These are phyloP conservation scores for Yoshiicerus persimilis DNA, from an alignment of 1,140 invertebrate genomes.

Conservation along the genomic window DNA sequence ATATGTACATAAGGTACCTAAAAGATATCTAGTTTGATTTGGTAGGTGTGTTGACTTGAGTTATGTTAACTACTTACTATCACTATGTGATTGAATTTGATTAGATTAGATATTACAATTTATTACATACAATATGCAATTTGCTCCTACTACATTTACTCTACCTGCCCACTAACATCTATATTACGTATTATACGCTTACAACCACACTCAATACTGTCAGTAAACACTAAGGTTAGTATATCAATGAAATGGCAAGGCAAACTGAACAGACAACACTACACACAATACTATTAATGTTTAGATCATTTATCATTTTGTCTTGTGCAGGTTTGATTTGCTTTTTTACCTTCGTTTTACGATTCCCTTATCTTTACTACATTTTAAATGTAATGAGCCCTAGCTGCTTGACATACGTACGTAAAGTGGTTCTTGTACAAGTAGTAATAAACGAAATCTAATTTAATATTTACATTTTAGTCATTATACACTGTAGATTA, in stretches of 20 bases:
- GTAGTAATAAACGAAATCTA: not conserved
- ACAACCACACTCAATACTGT: not conserved
- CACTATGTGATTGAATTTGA: not conserved
- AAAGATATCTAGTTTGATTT: not conserved
- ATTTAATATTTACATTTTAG: not conserved
- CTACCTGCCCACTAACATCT: not conserved
- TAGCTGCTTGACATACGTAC: not conserved
- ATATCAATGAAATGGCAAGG: not conserved
- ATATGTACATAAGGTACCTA: not conserved
- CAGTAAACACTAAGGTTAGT: not conserved
- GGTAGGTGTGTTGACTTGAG: constrained; percentile 2
- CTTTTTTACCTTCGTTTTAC: not conserved
- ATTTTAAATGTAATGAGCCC: not conserved
- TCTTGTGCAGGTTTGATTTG: not conserved
- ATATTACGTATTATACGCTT: not conserved
- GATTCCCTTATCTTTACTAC: not conserved
- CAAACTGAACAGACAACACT: not conserved
- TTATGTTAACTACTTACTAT: not conserved
- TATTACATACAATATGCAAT: not conserved
- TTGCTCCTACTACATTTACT: not conserved
- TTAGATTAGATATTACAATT: not conserved
- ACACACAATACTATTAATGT: not conserved
- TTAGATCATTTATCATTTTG: not conserved
- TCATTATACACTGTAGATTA: not conserved
- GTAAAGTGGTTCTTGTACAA: not conserved